Percentiles rank a stretch among this genome's conserved stretches.
phyloP scores from a whole-genome alignment of 2,888 invertebrate genomes.

The Nymphalis c-album region DNA sequence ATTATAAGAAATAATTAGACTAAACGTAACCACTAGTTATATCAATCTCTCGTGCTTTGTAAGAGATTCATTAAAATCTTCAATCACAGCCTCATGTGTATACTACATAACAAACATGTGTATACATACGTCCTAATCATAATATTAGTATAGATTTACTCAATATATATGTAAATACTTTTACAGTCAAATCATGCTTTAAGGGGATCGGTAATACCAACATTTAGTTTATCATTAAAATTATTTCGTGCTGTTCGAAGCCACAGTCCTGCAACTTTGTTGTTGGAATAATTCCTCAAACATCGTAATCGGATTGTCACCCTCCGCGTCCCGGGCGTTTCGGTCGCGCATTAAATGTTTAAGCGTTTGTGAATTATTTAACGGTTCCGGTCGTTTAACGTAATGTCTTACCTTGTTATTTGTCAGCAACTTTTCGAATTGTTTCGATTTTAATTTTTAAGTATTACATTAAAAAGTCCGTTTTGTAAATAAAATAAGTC shows the following conservation, averaged over 20 bases:
- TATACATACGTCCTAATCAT: too few species aligned
- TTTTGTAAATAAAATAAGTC: too few species aligned
- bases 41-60: too few species aligned
- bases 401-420: constrained; percentile 51
- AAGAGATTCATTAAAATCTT: too few species aligned
- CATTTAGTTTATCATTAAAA: not conserved
- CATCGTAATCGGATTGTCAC: constrained; percentile 55
- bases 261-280: constrained; percentile 17
- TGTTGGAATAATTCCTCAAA: constrained; percentile 42
- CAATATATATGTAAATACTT: too few species aligned
- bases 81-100: too few species aligned
- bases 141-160: too few species aligned
- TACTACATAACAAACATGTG: too few species aligned
- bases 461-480: not conserved
- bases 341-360: constrained; percentile 44
- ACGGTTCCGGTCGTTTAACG: constrained; percentile 48
- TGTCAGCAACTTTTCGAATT: constrained; percentile 38
- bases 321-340: constrained; percentile 8
- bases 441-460: not conserved
- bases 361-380: constrained; percentile 54
- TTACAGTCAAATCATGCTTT: too few species aligned
- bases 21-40: too few species aligned
- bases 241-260: not conserved
- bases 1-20: too few species aligned
- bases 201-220: not conserved